These are phyloP conservation scores for Esox masquinongy DNA, from an alignment of 2,797 vertebrate species.

Conservation along the genomic window DNA sequence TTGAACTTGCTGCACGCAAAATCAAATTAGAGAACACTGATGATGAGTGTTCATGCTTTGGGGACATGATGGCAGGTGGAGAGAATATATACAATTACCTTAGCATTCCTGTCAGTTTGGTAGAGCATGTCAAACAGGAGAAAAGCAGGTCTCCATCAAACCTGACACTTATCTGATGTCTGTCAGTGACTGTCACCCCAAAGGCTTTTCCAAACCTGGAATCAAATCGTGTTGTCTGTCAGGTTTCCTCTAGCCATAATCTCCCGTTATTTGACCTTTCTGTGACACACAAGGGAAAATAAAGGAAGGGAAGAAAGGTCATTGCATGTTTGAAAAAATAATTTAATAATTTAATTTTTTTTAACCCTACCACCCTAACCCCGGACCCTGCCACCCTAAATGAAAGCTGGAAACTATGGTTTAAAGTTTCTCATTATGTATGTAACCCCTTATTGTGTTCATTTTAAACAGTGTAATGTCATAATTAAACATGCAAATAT, in stretches of 20 bases:
- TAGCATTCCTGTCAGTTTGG: conserved; percentile 47
- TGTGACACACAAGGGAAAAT: not conserved
- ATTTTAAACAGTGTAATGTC: no score
- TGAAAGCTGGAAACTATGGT: no score
- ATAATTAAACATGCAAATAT: no score
- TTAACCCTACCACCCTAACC: no score
- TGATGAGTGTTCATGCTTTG: conserved; percentile 51
- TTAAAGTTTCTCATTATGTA: no score
- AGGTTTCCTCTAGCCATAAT: conserved; percentile 32
- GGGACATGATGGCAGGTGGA: conserved; percentile 23
- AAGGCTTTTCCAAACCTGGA: conserved; percentile 28
- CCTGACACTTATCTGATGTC: conserved; percentile 21
- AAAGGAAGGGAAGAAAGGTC: not conserved
- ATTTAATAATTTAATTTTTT: no score
- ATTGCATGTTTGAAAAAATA: not conserved
- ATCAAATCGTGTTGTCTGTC: conserved; percentile 46
- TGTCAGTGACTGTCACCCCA: conserved; percentile 25
- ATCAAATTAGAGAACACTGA: conserved; percentile 20
- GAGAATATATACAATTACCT: conserved; percentile 32
- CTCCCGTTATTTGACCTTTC: not conserved
- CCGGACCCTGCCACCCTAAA: no score
- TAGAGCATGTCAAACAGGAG: conserved; percentile 37
- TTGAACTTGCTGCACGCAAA: conserved; percentile 26
- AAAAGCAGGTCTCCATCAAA: conserved; percentile 37
- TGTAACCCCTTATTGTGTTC: no score